Base-by-base conservation (phyloP, 2,888 invertebrate species). In the Lamproptera curius region DNA sequence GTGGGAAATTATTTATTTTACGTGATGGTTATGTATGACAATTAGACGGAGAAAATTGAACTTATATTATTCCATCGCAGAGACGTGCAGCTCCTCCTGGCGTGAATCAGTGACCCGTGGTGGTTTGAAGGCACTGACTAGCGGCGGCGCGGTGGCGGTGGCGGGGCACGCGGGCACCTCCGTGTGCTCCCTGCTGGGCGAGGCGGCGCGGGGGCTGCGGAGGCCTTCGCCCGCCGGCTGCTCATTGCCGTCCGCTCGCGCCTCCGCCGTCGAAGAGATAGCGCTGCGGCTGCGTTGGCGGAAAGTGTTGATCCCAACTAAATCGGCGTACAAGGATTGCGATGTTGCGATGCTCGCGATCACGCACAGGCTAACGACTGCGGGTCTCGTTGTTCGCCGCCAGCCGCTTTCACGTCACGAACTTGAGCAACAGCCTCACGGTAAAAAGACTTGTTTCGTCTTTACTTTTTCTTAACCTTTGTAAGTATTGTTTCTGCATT, bases 71-170 rank as follows among this genome's bases (percentile, higher is more conserved):
- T 20, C 6, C 17, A 3, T 47, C 40, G 14, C 59, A 80, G 83
- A 79, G 26, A 81, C 81, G 1, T 81, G 82, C 55, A 79, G 76
- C 1, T 52, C n/a, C n/a, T 11, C 16, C 6, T 46, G 46, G 46
- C 46, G 46, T 9, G 13, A 40, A 40, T 28, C 56, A 57, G 77
- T 64, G 62, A 65, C 62, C 55, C 70, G 59, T 51, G 69, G 55
- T 26, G 71, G 58, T 46, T 69, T 65, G 54, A 61, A 56, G 53
- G 59, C 71, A 52, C 58, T 75, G 58, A 61, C 62, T 57, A 58
- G 51, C 35, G 66, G 70, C 46, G 57, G 63, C 39, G 67, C 17
- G 67, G 66, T 67, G 61, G 56, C 56, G 28, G 70, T 67, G 47
- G 67, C 58, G 6, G 65, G 67, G 15, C 67, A 65, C 67, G 60